Evolutionary conservation across 2,888 invertebrate genomes (phyloP).

Genomic region (Andrena marginata): DNA sequence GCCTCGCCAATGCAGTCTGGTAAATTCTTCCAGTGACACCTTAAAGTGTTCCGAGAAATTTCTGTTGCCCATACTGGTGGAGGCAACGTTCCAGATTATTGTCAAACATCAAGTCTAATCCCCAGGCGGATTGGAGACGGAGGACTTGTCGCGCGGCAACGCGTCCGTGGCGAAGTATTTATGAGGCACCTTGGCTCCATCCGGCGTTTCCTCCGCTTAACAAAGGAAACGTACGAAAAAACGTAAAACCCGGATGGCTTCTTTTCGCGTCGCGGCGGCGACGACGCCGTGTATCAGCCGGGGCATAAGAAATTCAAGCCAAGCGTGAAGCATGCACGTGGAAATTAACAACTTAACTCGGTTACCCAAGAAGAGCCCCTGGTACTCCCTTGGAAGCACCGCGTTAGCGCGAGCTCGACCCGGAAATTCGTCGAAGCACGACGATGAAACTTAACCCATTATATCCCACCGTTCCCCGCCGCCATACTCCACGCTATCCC

Average conservation of each 20-base stretch:
- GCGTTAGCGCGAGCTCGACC: slow-evolving; percentile 73
- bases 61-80: background rate
- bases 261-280: slow-evolving; percentile 17
- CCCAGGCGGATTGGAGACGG: background rate
- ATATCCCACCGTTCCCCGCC: slow-evolving; percentile 66
- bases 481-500: slow-evolving; percentile 50
- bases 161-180: background rate
- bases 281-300: slow-evolving; percentile 41
- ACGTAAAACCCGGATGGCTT: slow-evolving; percentile 25
- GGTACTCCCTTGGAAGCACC: slow-evolving; percentile 69
- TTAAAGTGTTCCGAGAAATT: background rate
- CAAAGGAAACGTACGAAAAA: slow-evolving; percentile 5
- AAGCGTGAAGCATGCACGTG: slow-evolving; percentile 70
- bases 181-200: background rate
- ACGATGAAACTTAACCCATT: slow-evolving; percentile 80
- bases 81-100: background rate
- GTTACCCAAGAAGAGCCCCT: slow-evolving; percentile 73
- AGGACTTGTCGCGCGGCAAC: background rate
- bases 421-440: slow-evolving; percentile 78
- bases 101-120: background rate
- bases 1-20: background rate
- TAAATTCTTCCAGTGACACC: background rate
- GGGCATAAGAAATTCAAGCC: slow-evolving; percentile 73
- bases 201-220: background rate
- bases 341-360: slow-evolving; percentile 78